Percentiles rank a stretch among this genome's conserved stretches.
Evolutionary conservation across 1,140 invertebrate species (phyloP).

Genomic region (Pissodes strobi): DNA sequence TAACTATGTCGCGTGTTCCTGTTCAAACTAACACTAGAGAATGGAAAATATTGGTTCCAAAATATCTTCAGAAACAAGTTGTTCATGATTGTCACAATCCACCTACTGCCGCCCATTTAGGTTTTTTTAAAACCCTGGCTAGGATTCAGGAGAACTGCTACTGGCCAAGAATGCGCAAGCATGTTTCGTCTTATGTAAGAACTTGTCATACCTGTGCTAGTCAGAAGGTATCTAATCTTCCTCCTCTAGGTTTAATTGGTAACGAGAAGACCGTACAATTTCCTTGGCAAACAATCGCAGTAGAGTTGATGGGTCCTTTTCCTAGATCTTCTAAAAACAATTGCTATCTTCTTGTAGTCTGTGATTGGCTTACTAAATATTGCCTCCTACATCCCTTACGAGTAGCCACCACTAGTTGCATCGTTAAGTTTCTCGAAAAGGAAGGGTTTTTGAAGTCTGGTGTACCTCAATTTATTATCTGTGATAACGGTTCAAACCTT

Average conservation of each 20-base stretch:
- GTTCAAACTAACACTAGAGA: constrained; percentile 1
- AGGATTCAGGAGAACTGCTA: constrained; percentile 26
- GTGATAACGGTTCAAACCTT: no score
- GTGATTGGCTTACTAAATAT: constrained; percentile 43
- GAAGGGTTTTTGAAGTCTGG: no score
- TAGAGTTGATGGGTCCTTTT: constrained; percentile 55
- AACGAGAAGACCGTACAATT: constrained; percentile 25
- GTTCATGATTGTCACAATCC: constrained; percentile 20
- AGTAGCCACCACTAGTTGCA: constrained; percentile 5
- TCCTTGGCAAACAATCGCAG: constrained; percentile 40
- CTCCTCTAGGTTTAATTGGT: constrained; percentile 27
- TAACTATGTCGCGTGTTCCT: neutral
- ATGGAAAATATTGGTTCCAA: constrained; percentile 37
- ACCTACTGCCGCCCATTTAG: no score
- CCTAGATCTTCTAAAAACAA: constrained; percentile 38
- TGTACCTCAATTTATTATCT: no score
- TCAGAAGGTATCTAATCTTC: constrained; percentile 20
- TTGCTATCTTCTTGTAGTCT: constrained; percentile 51
- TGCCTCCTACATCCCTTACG: constrained; percentile 16
- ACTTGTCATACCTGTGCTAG: constrained; percentile 29
- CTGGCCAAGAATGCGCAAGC: constrained; percentile 30
- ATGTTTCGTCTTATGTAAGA: constrained; percentile 18
- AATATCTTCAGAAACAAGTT: constrained; percentile 3
- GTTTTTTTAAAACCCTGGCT: constrained; percentile 32
- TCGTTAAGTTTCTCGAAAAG: no score